These are phyloP conservation scores for Magallana ariakensis DNA, from an alignment of 1,140 invertebrate species.

Conservation along the genomic window DNA sequence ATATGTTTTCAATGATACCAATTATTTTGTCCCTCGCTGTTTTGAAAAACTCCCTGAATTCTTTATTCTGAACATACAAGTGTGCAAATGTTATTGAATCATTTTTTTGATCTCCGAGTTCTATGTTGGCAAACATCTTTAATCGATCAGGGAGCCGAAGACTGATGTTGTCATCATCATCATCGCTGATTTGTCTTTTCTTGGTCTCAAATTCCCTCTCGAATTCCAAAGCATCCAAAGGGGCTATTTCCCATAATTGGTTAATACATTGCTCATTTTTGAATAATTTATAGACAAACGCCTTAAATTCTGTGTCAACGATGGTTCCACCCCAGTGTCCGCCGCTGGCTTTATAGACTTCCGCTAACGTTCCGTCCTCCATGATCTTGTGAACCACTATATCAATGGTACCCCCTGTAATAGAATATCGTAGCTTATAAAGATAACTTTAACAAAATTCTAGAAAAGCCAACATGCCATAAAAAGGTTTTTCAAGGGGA, in stretches of 20 bases:
- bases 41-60: conserved; percentile 15
- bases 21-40: neutral
- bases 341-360: conserved; percentile 2
- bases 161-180: neutral
- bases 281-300: neutral
- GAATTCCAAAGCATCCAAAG: neutral
- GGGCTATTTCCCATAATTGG: neutral
- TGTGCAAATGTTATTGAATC: neutral
- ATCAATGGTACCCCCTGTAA: neutral
- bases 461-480: too few species aligned
- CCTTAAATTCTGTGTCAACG: neutral
- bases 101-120: neutral
- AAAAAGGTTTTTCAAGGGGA: too few species aligned
- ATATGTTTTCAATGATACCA: neutral
- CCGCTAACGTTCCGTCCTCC: neutral
- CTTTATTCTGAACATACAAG: conserved; percentile 8
- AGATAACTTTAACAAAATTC: too few species aligned
- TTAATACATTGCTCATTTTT: neutral
- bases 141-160: neutral
- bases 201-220: conserved; percentile 11
- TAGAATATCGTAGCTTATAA: too few species aligned
- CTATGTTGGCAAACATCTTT: neutral
- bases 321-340: neutral
- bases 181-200: neutral
- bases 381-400: neutral